phyloP scores from a whole-genome alignment of 2,797 vertebrate species.

The Malacoctenus gilli region DNA sequence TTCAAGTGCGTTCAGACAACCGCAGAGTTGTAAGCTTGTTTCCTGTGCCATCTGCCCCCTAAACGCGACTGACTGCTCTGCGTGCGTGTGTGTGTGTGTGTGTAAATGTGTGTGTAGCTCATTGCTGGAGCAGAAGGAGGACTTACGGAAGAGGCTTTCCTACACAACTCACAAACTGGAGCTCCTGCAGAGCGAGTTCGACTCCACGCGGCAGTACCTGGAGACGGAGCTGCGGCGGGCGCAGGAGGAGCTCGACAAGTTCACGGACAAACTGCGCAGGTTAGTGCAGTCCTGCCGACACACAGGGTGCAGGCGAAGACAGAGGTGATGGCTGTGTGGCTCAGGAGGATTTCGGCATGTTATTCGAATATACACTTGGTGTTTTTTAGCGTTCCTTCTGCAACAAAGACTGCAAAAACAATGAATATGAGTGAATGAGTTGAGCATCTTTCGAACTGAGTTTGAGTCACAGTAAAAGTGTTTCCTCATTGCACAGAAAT shows the following conservation, averaged over 20 bases:
- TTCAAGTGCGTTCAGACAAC: slow-evolving; percentile 34
- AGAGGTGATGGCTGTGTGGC: too few relatives aligned
- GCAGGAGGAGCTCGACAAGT: slow-evolving; percentile 98
- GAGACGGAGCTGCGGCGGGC: slow-evolving; percentile 95
- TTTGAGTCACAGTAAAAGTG: too few relatives aligned
- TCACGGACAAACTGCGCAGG: slow-evolving; percentile 96
- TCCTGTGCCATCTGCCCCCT: slow-evolving; percentile 21
- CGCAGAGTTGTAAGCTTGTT: slow-evolving; percentile 35
- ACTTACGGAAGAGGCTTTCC: slow-evolving; percentile 93
- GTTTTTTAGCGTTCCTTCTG: too few relatives aligned
- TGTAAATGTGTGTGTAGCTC: slow-evolving; percentile 78
- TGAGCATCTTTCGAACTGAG: too few relatives aligned
- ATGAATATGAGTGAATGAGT: too few relatives aligned
- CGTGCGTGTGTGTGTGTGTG: slow-evolving; percentile 28
- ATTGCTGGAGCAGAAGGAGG: slow-evolving; percentile 97
- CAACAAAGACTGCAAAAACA: too few relatives aligned
- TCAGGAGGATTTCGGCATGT: too few relatives aligned
- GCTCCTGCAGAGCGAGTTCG: slow-evolving; percentile 94
- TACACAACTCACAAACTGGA: slow-evolving; percentile 97
- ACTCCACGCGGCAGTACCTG: slow-evolving; percentile 95
- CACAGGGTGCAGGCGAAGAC: too few relatives aligned
- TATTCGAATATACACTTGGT: too few relatives aligned
- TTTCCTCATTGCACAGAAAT: too few relatives aligned
- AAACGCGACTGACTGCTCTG: slow-evolving; percentile 31
- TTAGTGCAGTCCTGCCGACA: slow-evolving; percentile 53